Percentiles rank a stretch among this genome's conserved stretches.
Conservation (phyloP, 2,113 vertebrate species). For the Elachura formosa region DNA sequence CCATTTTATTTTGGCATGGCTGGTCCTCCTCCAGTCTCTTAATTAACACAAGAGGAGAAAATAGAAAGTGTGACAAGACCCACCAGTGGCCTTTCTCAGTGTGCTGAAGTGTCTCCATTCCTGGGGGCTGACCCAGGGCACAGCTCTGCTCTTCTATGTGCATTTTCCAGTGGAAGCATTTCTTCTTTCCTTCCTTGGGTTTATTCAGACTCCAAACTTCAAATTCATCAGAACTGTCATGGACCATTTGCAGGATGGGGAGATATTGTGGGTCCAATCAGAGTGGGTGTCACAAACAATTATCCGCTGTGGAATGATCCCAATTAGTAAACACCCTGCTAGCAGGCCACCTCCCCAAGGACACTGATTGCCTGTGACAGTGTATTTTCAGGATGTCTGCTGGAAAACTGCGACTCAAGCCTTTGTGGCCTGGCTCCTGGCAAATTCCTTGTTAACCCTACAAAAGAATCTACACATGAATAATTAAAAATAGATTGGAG, state of each 20-base stretch:
- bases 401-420: constrained; percentile 6
- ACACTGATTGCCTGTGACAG: constrained; percentile 68
- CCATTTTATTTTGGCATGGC: constrained; percentile 6
- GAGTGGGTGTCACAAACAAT: constrained; percentile 62
- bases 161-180: not conserved
- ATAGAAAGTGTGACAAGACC: not conserved
- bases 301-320: constrained; percentile 15
- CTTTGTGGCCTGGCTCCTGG: constrained; percentile 28
- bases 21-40: not conserved
- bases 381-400: constrained; percentile 48
- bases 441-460: constrained; percentile 41
- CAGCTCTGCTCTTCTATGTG: not conserved
- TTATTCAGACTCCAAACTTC: constrained; percentile 44
- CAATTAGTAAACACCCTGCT: constrained; percentile 62
- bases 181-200: not conserved
- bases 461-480: constrained; percentile 29
- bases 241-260: constrained; percentile 49
- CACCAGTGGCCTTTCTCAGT: not conserved
- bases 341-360: constrained; percentile 55
- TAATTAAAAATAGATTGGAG: constrained; percentile 47
- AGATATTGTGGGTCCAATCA: constrained; percentile 43
- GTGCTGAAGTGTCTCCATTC: not conserved
- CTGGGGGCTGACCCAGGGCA: constrained; percentile 35
- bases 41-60: constrained; percentile 25
- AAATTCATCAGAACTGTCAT: constrained; percentile 59